phyloP scores from a whole-genome alignment of 2,113 vertebrate genomes.

The Brachypteracias leptosomus region DNA sequence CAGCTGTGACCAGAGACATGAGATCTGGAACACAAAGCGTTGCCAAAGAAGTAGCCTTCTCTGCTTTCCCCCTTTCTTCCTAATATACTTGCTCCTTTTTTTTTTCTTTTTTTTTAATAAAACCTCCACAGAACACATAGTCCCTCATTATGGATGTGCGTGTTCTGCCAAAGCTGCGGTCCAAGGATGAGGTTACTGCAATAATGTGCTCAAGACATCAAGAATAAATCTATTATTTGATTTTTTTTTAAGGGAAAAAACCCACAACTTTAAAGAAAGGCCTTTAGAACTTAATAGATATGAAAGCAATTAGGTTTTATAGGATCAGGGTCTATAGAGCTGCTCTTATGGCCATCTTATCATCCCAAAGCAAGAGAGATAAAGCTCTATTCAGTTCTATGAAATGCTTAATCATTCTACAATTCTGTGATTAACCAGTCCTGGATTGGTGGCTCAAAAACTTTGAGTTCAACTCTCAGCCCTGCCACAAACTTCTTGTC shows the following conservation, averaged over 20 bases:
- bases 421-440: background rate
- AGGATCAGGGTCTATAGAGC: background rate
- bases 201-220: slow-evolving; percentile 8
- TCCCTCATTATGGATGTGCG: slow-evolving; percentile 35
- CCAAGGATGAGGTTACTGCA: slow-evolving; percentile 24
- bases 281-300: background rate
- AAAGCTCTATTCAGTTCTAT: background rate
- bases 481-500: background rate
- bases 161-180: slow-evolving; percentile 43
- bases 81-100: background rate
- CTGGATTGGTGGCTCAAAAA: background rate
- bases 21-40: background rate
- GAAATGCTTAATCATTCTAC: background rate
- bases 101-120: slow-evolving; percentile 27
- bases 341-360: background rate
- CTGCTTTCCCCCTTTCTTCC: background rate
- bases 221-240: slow-evolving; percentile 18
- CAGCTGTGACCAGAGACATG: background rate
- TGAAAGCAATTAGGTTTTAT: background rate
- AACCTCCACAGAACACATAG: slow-evolving; percentile 6
- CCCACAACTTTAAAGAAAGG: background rate
- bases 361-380: background rate
- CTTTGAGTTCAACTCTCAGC: background rate
- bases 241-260: background rate
- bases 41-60: background rate